phyloP scores from a whole-genome alignment of 2,888 invertebrate genomes.

The Alloplasta piceator region DNA sequence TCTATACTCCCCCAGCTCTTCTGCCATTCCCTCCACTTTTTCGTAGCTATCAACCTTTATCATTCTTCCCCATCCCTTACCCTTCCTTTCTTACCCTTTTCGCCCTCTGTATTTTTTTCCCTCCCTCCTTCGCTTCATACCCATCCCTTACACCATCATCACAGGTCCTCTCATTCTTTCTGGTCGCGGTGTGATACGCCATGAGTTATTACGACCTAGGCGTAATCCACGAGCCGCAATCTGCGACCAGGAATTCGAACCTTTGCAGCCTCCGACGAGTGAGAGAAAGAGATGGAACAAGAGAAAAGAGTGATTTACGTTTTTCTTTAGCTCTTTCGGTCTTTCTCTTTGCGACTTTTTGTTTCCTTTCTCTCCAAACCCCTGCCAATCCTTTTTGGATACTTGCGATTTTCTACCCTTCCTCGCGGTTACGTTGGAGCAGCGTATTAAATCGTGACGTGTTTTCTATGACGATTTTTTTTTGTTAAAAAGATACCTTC shows the following conservation, averaged over 20 bases:
- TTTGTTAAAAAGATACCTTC: too few relatives aligned
- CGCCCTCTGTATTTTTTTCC: slow-evolving; percentile 7
- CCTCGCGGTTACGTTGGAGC: too few relatives aligned
- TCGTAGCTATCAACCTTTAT: slow-evolving; percentile 58
- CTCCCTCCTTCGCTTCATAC: slow-evolving; percentile 5
- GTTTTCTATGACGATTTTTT: too few relatives aligned
- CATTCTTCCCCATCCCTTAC: slow-evolving; percentile 59
- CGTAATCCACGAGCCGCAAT: slow-evolving; percentile 68
- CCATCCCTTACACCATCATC: not conserved
- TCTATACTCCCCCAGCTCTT: slow-evolving; percentile 4
- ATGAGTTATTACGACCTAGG: slow-evolving; percentile 69
- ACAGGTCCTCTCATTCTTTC: slow-evolving; percentile 56
- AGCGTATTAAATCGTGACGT: too few relatives aligned
- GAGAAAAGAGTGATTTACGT: slow-evolving; percentile 67
- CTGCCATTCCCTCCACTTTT: slow-evolving; percentile 24
- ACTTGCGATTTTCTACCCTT: not conserved
- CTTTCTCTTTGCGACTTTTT: slow-evolving; percentile 42
- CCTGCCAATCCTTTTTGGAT: slow-evolving; percentile 1
- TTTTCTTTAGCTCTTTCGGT: slow-evolving; percentile 48
- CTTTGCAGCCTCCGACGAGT: slow-evolving; percentile 53
- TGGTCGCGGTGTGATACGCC: slow-evolving; percentile 65
- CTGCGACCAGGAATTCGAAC: slow-evolving; percentile 69
- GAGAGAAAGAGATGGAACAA: slow-evolving; percentile 8
- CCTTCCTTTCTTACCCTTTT: slow-evolving; percentile 50
- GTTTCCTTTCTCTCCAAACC: slow-evolving; percentile 16